Evolutionary conservation across 2,113 vertebrate genomes (phyloP), one percentile per base, ranked within the genome.

Genomic region (Psittacara wagleri): DNA sequence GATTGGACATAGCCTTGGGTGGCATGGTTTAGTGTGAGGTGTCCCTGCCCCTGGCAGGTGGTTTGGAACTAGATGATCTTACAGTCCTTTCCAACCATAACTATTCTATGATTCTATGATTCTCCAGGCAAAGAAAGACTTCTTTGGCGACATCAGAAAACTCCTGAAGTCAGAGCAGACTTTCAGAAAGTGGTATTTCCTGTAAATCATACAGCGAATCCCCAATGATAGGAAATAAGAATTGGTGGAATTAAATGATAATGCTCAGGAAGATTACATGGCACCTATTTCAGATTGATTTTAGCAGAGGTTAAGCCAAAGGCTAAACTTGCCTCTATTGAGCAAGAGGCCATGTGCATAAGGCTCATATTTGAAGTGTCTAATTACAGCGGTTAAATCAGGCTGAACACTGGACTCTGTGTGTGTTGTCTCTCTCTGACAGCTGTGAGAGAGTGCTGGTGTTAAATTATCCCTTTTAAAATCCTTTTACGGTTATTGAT

Each of bases 271-370:
- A 82, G 63, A 91, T 84, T 49, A 39, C 11, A 15, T 29, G 33
- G 70, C 43, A 79, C 44, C 57, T 46, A 3, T 74, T 78, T 79
- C 35, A 63, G 52, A 67, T 3, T 57, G 48, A 84, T 75, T 93
- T 75, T 77, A 84, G 62, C 33, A 92, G 85, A 94, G 85, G 62
- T 94, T 72, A 88, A 93, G 69, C 61, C 79, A 86, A 95, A 93
- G 83, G 73, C 46, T 90, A 62, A 90, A 46, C 39, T 59, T 41
- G 11, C 44, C 29, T 79, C 63, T 66, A 3, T 43, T 76, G 61
- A 82, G 54, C 43, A 89, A 77, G 54, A 69, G 57, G 41, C 16
- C 55, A 57, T 11, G 7, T 51, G 68, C n/a, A 25, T 29, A 72
- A 69, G 44, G 67, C 75, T 94, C 61, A 23, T 27, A 67, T 88